phyloP scores from a whole-genome alignment of 2,113 vertebrate species.

The Microcebus griseorufus region DNA sequence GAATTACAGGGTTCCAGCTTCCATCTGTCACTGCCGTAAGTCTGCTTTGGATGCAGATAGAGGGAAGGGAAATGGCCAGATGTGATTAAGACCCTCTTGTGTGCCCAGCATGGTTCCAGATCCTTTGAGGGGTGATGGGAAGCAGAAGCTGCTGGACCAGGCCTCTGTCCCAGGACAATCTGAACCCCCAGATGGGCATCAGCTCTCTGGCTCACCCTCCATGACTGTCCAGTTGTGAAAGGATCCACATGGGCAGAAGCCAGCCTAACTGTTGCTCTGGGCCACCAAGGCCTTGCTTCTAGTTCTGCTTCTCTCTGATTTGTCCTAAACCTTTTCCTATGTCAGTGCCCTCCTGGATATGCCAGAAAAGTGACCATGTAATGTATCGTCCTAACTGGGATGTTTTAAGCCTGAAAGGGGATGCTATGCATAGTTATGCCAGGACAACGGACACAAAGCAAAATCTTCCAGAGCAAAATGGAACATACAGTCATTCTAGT shows the following conservation, averaged over 20 bases:
- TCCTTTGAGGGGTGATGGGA: not conserved
- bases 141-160: not conserved
- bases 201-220: too few relatives aligned
- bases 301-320: not conserved
- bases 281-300: not conserved
- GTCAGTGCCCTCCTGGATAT: not conserved
- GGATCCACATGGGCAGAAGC: not conserved
- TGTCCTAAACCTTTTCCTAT: not conserved
- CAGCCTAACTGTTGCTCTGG: not conserved
- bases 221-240: not conserved
- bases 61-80: not conserved
- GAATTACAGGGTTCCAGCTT: not conserved
- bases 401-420: not conserved
- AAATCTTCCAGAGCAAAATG: not conserved
- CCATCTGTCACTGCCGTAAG: not conserved
- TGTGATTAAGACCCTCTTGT: not conserved
- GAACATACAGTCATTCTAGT: not conserved
- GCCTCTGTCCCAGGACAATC: not conserved
- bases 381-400: not conserved
- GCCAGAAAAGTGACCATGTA: not conserved
- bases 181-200: not conserved
- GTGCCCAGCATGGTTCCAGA: not conserved
- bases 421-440: not conserved
- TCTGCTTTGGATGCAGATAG: not conserved
- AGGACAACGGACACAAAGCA: not conserved